Conservation (phyloP, 2,888 invertebrate species). For the Copidosoma aretas region DNA sequence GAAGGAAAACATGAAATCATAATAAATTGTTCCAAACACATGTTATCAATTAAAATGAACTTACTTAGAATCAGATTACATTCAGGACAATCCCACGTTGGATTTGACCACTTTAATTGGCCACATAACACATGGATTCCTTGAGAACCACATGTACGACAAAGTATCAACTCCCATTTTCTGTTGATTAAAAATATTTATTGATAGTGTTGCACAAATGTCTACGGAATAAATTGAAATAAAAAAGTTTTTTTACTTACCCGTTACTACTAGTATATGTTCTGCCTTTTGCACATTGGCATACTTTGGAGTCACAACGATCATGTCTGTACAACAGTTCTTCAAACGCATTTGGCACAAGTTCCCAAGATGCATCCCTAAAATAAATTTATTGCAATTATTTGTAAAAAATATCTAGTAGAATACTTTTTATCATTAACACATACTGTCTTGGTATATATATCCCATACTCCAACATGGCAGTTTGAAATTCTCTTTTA, state of each 20-base stretch:
- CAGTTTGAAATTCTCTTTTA: constrained; percentile 68
- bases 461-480: constrained; percentile 73
- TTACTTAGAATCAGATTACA: constrained; percentile 58
- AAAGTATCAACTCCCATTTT: constrained; percentile 66
- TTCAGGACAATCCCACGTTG: constrained; percentile 62
- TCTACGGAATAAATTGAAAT: neutral
- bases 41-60: constrained; percentile 15
- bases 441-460: constrained; percentile 81
- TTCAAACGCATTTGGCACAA: constrained; percentile 76
- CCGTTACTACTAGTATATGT: constrained; percentile 60
- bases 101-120: constrained; percentile 57
- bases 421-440: neutral
- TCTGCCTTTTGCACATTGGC: constrained; percentile 69
- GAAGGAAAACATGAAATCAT: too few species aligned
- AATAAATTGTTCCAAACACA: neutral
- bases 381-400: constrained; percentile 16
- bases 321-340: constrained; percentile 73
- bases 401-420: neutral
- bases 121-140: constrained; percentile 66
- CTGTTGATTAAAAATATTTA: constrained; percentile 50
- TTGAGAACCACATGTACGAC: constrained; percentile 66
- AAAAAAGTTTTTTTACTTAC: constrained; percentile 51
- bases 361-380: constrained; percentile 86
- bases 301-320: constrained; percentile 68
- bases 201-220: too few species aligned